Evolutionary conservation across 1,140 invertebrate species (phyloP).

Genomic region (Schlechtendalia chinensis): DNA sequence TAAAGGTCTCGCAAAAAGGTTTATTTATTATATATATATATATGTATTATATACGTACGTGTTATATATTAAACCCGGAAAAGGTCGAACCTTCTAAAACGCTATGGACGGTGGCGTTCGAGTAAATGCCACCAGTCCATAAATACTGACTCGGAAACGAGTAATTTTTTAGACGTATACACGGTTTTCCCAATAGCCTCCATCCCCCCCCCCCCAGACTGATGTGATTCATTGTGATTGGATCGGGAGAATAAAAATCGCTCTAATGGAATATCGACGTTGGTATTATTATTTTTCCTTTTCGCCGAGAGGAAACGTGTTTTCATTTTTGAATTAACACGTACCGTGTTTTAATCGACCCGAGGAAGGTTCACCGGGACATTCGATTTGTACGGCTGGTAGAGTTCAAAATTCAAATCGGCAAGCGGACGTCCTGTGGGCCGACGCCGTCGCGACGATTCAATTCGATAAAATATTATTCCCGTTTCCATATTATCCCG

Average conservation of each 20-base stretch:
- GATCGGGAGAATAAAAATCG: neutral
- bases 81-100: constrained; percentile 32
- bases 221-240: neutral
- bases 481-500: no score
- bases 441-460: no score
- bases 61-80: constrained; percentile 2
- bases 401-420: no score
- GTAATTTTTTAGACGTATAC: neutral
- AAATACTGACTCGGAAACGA: neutral
- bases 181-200: neutral
- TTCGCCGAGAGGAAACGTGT: no score
- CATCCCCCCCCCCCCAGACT: no score
- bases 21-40: constrained; percentile 34
- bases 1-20: constrained; percentile 42
- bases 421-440: no score
- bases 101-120: neutral
- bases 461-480: no score
- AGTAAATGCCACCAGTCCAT: constrained; percentile 39
- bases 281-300: no score
- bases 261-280: neutral
- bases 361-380: no score
- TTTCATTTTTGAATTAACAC: no score
- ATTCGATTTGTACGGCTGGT: no score
- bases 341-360: no score
- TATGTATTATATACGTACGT: neutral